phyloP scores from a whole-genome alignment of 2,888 invertebrate species.

The Desoria tigrina region DNA sequence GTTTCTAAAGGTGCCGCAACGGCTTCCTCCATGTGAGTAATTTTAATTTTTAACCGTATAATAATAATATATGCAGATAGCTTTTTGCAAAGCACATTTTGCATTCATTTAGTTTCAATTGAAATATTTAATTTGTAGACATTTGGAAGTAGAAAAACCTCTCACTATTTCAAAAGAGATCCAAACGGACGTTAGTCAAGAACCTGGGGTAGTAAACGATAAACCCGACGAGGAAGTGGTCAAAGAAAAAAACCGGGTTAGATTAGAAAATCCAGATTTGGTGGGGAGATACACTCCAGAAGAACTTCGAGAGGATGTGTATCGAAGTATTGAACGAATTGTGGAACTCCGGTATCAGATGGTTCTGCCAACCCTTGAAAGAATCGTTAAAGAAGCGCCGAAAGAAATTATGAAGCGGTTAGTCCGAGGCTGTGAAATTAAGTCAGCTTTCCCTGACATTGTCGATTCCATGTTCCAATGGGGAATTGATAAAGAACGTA shows the following conservation, averaged over 20 bases:
- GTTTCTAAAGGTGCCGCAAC: no score
- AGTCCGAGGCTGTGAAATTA: constrained; percentile 9
- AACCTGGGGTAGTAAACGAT: no score
- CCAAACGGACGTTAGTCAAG: not conserved
- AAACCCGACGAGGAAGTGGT: no score
- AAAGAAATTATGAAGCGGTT: constrained; percentile 23
- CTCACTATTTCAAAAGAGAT: not conserved
- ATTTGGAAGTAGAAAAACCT: no score
- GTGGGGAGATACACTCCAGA: not conserved
- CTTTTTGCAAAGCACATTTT: no score
- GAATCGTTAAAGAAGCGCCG: constrained; percentile 9
- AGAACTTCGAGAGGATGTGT: constrained; percentile 1
- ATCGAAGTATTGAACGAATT: not conserved
- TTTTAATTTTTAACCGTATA: no score
- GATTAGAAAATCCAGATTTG: not conserved
- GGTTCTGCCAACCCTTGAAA: constrained; percentile 5
- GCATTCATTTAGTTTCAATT: no score
- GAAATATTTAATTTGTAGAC: no score
- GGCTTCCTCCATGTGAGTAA: no score
- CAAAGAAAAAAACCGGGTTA: not conserved
- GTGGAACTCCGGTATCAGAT: constrained; percentile 10
- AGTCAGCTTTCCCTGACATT: constrained; percentile 20
- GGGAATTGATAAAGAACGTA: constrained; percentile 15
- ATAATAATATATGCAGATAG: no score
- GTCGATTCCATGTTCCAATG: constrained; percentile 29